Evolutionary conservation across 2,797 vertebrate genomes (phyloP).

Genomic region (Platalea minor): DNA sequence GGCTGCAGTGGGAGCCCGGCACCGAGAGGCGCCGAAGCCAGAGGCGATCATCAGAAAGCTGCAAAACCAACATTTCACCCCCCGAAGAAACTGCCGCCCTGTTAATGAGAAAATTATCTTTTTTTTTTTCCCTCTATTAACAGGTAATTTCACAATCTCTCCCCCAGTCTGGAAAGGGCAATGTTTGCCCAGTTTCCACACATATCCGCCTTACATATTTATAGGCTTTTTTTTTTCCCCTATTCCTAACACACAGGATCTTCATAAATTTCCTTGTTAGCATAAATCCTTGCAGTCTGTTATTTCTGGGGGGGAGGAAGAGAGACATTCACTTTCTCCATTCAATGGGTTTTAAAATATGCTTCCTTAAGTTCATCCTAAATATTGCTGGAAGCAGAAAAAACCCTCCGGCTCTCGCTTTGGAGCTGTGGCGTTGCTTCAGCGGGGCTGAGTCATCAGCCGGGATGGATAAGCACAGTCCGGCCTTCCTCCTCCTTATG

Average conservation of each 20-base stretch:
- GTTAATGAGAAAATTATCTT: not conserved
- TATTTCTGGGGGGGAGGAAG: conserved; percentile 46
- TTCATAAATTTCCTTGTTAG: conserved; percentile 64
- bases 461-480: fast-evolving
- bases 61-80: not conserved
- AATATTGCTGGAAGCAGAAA: conserved; percentile 20
- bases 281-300: conserved; percentile 49
- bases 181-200: conserved; percentile 65
- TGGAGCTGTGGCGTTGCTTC: not conserved
- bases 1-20: not conserved
- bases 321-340: conserved; percentile 39
- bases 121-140: not conserved
- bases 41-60: not conserved
- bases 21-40: not conserved
- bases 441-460: not conserved
- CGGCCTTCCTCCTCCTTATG: not conserved
- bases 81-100: not conserved
- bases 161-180: conserved; percentile 20
- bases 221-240: not conserved
- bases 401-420: not conserved
- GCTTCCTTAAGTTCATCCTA: conserved; percentile 31
- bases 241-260: conserved; percentile 58
- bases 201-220: conserved; percentile 49
- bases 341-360: conserved; percentile 31
- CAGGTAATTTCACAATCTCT: conserved; percentile 27